Percentiles rank a stretch among this genome's conserved stretches.
phyloP scores from a whole-genome alignment of 1,140 invertebrate species.

The Muscidifurax raptorellus region DNA sequence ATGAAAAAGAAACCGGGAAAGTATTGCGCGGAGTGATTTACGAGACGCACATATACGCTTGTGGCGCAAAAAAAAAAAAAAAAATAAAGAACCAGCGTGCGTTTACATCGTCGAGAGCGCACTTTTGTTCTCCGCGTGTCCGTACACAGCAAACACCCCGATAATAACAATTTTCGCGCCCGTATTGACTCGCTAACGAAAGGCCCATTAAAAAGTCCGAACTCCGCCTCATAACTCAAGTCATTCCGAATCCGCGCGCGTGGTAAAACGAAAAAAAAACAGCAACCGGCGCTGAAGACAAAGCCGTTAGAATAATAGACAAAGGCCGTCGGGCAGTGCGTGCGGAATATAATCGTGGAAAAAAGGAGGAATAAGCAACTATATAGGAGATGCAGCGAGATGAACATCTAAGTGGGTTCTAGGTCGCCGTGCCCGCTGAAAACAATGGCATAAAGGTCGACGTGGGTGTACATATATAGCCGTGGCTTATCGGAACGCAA shows the following conservation, averaged over 20 bases:
- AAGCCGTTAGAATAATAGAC: slow-evolving; percentile 6
- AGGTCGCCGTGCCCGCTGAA: background rate
- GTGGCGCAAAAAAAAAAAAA: no score
- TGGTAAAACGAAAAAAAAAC: background rate
- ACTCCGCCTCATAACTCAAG: background rate
- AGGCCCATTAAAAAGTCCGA: slow-evolving; percentile 22
- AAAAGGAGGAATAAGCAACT: background rate
- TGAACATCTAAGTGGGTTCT: slow-evolving; percentile 50
- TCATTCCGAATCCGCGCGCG: background rate
- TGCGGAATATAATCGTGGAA: no score
- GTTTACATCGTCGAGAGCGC: no score
- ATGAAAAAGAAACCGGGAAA: background rate
- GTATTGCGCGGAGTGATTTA: slow-evolving; percentile 35
- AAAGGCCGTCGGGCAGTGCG: background rate
- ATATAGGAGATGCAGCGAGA: slow-evolving; percentile 43
- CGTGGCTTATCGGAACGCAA: background rate
- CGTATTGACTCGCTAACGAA: background rate
- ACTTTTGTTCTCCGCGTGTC: background rate
- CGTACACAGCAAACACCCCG: background rate
- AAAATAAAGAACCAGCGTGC: no score
- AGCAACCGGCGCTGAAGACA: background rate
- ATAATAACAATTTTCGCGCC: slow-evolving; percentile 8
- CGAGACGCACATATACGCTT: background rate
- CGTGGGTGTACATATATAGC: background rate
- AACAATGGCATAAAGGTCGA: slow-evolving; percentile 43